phyloP scores from a whole-genome alignment of 2,888 invertebrate species.

The Stratiomys singularior region DNA sequence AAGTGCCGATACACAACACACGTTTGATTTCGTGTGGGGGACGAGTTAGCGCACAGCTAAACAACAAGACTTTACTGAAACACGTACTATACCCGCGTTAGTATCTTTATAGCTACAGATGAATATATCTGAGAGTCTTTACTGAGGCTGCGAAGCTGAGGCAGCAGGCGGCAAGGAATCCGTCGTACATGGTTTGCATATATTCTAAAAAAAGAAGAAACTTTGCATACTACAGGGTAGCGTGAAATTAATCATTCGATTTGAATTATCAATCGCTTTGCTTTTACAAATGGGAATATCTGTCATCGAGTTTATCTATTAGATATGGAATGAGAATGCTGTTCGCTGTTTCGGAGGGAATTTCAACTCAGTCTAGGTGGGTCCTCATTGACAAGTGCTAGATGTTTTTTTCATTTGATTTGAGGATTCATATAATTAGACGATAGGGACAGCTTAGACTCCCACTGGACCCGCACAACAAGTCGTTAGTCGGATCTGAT shows the following conservation, averaged over 20 bases:
- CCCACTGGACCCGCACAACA: no score
- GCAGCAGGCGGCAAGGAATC: background rate
- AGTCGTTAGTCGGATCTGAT: no score
- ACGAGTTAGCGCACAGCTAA: slow-evolving; percentile 1
- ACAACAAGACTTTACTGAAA: slow-evolving; percentile 2
- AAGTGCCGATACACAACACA: slow-evolving; percentile 11
- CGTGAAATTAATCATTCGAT: slow-evolving; percentile 14
- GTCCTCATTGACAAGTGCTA: no score
- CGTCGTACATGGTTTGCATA: background rate
- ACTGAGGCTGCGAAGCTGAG: background rate
- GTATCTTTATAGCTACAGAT: background rate
- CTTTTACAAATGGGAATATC: slow-evolving; percentile 11
- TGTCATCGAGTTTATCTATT: slow-evolving; percentile 11
- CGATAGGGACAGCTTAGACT: no score
- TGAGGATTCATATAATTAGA: no score
- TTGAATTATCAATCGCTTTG: slow-evolving; percentile 1
- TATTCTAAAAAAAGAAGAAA: background rate
- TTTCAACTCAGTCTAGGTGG: no score
- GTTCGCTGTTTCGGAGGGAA: no score
- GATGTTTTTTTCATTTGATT: no score
- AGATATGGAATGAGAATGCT: no score
- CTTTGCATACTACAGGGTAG: background rate
- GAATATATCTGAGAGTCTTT: background rate
- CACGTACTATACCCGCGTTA: background rate
- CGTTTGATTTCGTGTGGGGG: slow-evolving; percentile 8